Conservation (phyloP, 2,113 vertebrate genomes). For the Melanerpes formicivorus region DNA sequence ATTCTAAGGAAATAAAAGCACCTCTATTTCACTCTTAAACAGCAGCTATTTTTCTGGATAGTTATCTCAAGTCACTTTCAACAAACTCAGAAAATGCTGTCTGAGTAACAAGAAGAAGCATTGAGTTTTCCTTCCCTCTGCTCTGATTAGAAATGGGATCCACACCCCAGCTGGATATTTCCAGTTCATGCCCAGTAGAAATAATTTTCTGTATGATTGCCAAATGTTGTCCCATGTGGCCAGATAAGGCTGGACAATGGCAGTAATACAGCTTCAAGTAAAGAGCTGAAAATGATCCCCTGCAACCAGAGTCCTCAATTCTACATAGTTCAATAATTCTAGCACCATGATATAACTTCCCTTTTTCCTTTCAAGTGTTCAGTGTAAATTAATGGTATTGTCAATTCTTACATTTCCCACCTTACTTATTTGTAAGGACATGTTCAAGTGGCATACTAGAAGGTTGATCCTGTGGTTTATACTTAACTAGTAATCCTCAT, state of each 20-base stretch:
- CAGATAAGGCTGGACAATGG: slow-evolving; percentile 49
- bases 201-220: slow-evolving; percentile 38
- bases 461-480: not conserved
- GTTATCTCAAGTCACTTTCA: slow-evolving; percentile 28
- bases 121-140: not conserved
- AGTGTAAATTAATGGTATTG: not conserved
- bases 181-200: slow-evolving; percentile 53
- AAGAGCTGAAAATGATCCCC: slow-evolving; percentile 57
- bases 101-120: not conserved
- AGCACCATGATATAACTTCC: slow-evolving; percentile 20
- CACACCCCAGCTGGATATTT: slow-evolving; percentile 21
- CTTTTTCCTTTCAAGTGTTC: slow-evolving; percentile 29
- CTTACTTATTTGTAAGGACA: not conserved
- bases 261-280: slow-evolving; percentile 46
- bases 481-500: not conserved
- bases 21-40: not conserved
- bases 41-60: slow-evolving; percentile 4
- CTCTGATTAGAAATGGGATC: slow-evolving; percentile 47
- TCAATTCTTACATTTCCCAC: not conserved
- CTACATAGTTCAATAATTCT: slow-evolving; percentile 38
- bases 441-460: slow-evolving; percentile 18
- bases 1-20: not conserved
- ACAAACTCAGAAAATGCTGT: not conserved
- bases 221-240: slow-evolving; percentile 45
- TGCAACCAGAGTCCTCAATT: slow-evolving; percentile 36